These are phyloP conservation scores for Simalia tracyae DNA, from an alignment of 2,797 vertebrate genomes.

Conservation along the genomic window DNA sequence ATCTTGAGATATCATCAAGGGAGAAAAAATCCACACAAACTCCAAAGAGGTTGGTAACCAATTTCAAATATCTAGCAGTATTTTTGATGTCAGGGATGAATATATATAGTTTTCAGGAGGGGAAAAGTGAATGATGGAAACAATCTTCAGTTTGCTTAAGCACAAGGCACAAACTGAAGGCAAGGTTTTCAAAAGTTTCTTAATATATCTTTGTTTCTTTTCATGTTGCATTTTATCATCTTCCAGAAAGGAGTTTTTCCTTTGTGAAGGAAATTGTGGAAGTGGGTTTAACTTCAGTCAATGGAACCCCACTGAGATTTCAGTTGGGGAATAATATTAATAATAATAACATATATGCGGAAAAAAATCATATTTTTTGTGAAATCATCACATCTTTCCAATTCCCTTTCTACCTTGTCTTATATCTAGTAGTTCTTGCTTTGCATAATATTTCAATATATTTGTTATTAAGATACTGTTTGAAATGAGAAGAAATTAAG, in stretches of 20 bases:
- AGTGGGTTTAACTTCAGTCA: neutral
- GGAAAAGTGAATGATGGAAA: neutral
- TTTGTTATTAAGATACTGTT: slow-evolving; percentile 66
- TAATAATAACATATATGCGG: neutral
- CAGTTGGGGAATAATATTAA: neutral
- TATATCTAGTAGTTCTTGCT: slow-evolving; percentile 64
- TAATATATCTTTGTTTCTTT: neutral
- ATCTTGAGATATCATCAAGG: too few species aligned
- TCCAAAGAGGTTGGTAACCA: too few species aligned
- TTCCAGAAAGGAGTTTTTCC: neutral
- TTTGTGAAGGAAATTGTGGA: neutral
- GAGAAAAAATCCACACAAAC: too few species aligned
- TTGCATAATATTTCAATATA: slow-evolving; percentile 73
- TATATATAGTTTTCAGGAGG: too few species aligned
- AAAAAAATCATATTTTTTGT: slow-evolving; percentile 4
- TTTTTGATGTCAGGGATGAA: too few species aligned
- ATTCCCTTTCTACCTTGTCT: slow-evolving; percentile 44
- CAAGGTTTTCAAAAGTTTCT: neutral
- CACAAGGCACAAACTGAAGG: neutral
- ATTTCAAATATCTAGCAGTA: too few species aligned
- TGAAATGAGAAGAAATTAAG: slow-evolving; percentile 70
- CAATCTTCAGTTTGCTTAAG: neutral
- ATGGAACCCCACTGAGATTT: neutral
- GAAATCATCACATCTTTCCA: slow-evolving; percentile 45
- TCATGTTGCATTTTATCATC: neutral